phyloP scores from a whole-genome alignment of 2,113 vertebrate species.

The Amia ocellicauda region DNA sequence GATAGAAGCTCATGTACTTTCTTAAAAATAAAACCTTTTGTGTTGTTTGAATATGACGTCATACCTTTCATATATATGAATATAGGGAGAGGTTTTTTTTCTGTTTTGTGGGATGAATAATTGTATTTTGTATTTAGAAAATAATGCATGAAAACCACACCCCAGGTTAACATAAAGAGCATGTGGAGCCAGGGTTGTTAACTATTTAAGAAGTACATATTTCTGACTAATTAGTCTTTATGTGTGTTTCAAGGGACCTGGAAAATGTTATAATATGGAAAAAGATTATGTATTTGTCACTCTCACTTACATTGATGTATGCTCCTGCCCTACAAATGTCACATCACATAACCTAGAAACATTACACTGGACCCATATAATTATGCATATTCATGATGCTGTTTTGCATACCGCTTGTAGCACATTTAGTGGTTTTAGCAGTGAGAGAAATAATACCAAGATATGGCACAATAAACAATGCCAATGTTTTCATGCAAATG shows the following conservation, averaged over 20 bases:
- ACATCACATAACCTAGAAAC: slow-evolving; percentile 84
- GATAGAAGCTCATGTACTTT: background rate
- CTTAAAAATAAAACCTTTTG: background rate
- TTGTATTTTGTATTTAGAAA: too few species aligned
- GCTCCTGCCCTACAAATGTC: slow-evolving; percentile 81
- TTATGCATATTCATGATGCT: slow-evolving; percentile 84
- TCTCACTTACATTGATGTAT: slow-evolving; percentile 78
- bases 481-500: slow-evolving; percentile 67
- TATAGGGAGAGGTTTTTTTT: background rate
- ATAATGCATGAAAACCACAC: too few species aligned
- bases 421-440: slow-evolving; percentile 47
- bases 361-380: slow-evolving; percentile 85
- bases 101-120: too few species aligned
- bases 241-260: slow-evolving; percentile 32
- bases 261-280: slow-evolving; percentile 55
- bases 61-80: background rate
- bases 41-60: background rate
- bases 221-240: slow-evolving; percentile 13
- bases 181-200: too few species aligned
- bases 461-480: slow-evolving; percentile 62
- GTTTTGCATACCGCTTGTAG: slow-evolving; percentile 77
- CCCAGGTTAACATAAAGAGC: too few species aligned
- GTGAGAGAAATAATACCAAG: slow-evolving; percentile 45
- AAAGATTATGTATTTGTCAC: slow-evolving; percentile 83
- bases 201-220: background rate